phyloP scores from a whole-genome alignment of 2,888 invertebrate genomes.

The Megaustenia siamemsis region DNA sequence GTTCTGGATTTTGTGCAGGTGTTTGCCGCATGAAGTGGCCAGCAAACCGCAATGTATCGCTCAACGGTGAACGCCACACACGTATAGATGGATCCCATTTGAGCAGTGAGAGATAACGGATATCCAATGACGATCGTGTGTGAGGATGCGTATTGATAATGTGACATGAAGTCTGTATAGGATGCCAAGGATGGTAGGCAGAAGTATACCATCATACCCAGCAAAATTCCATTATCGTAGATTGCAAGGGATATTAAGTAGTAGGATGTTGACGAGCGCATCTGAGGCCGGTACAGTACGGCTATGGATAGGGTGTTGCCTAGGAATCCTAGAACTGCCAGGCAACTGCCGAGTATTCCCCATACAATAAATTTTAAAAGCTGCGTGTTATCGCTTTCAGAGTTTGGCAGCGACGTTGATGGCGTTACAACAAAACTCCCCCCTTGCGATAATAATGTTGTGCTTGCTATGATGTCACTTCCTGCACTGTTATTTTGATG shows the following conservation, averaged over 20 bases:
- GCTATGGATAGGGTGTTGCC: conserved; percentile 77
- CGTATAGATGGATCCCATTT: conserved; percentile 96
- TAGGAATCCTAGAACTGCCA: conserved; percentile 87
- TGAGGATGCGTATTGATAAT: conserved; percentile 88
- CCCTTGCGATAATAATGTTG: background rate
- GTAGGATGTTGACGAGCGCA: conserved; percentile 97
- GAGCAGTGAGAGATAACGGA: conserved; percentile 91
- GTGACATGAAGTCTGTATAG: conserved; percentile 87
- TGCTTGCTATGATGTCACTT: background rate
- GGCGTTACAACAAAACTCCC: background rate
- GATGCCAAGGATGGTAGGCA: conserved; percentile 70
- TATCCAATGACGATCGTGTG: conserved; percentile 88
- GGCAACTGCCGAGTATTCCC: conserved; percentile 93
- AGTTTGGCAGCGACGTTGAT: background rate
- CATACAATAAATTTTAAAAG: conserved; percentile 85
- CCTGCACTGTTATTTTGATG: background rate
- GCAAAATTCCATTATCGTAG: conserved; percentile 93
- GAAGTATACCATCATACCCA: conserved; percentile 81
- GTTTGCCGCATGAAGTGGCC: conserved; percentile 91
- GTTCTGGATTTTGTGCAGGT: conserved; percentile 94
- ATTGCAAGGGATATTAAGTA: conserved; percentile 94
- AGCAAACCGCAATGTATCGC: conserved; percentile 90
- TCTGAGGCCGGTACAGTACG: conserved; percentile 85
- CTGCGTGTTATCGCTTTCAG: background rate
- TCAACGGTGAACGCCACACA: conserved; percentile 87